Conservation (phyloP, 2,888 invertebrate genomes). For the Nomada hirtipes region DNA sequence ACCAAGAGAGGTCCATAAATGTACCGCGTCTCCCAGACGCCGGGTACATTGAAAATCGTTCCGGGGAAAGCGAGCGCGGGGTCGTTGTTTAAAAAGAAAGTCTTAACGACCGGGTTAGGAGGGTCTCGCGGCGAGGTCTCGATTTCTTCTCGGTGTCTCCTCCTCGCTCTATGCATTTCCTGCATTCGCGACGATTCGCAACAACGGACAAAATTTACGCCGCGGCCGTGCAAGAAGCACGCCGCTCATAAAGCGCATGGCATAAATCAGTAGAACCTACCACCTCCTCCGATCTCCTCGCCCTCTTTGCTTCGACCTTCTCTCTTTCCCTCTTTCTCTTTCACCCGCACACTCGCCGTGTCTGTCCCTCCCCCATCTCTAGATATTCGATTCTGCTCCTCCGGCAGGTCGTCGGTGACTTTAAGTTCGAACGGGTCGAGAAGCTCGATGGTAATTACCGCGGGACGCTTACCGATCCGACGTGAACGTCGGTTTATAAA, state of each 20-base stretch:
- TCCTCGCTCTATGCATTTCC: slow-evolving; percentile 31
- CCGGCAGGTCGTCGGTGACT: slow-evolving; percentile 62
- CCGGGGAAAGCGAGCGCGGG: slow-evolving; percentile 33
- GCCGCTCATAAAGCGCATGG: slow-evolving; percentile 78
- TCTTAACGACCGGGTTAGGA: slow-evolving; percentile 19
- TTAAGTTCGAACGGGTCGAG: slow-evolving; percentile 72
- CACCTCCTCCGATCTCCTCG: slow-evolving; percentile 55
- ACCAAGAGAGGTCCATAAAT: slow-evolving; percentile 10
- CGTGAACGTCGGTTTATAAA: slow-evolving; percentile 74
- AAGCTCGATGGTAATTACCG: slow-evolving; percentile 75
- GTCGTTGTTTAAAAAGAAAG: slow-evolving; percentile 36
- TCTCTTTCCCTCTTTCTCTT: slow-evolving; percentile 1
- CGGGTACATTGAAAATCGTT: slow-evolving; percentile 22
- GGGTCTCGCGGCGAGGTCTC: slow-evolving; percentile 21
- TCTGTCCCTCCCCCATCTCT: slow-evolving; percentile 7
- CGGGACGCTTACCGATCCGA: slow-evolving; percentile 73
- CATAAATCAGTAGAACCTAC: slow-evolving; percentile 76
- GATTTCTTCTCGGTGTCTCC: slow-evolving; percentile 27
- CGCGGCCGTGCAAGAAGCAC: slow-evolving; percentile 62
- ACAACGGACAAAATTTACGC: slow-evolving; percentile 72
- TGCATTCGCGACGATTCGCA: slow-evolving; percentile 51
- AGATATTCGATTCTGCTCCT: slow-evolving; percentile 58
- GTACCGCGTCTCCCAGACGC: background rate
- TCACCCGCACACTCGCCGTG: slow-evolving; percentile 26
- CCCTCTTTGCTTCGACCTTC: slow-evolving; percentile 45